A percentile compares a stretch with the other conserved stretches of the same genome.
Conservation (phyloP, 2,797 vertebrate genomes). For the Darevskia mixta region DNA sequence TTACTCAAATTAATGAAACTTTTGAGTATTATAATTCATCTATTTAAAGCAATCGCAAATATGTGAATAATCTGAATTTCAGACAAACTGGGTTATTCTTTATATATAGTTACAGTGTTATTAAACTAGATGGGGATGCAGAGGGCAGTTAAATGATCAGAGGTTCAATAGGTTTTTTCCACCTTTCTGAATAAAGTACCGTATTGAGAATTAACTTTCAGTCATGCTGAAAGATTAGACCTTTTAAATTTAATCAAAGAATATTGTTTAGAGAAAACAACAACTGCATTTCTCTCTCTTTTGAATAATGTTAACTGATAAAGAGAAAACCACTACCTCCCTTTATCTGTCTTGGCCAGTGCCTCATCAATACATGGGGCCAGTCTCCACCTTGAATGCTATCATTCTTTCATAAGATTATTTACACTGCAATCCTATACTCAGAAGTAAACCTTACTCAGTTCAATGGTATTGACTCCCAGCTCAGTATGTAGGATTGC, state of each 20-base stretch:
- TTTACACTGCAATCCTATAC: no score
- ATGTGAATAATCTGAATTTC: background rate
- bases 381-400: background rate
- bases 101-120: background rate
- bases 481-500: no score
- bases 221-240: background rate
- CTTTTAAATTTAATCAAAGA: background rate
- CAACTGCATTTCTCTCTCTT: background rate
- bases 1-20: background rate
- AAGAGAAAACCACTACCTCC: background rate
- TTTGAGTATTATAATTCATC: background rate
- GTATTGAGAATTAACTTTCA: background rate
- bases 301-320: background rate
- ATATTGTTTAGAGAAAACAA: background rate
- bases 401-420: background rate
- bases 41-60: background rate
- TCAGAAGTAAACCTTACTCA: no score
- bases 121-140: background rate
- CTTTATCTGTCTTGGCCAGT: background rate
- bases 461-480: no score
- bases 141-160: background rate
- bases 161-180: background rate
- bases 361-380: background rate
- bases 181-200: background rate
- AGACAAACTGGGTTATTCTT: background rate